Percentiles rank a stretch among this genome's conserved stretches.
These are phyloP conservation scores for Prochilodus magdalenae DNA, from an alignment of 2,113 vertebrate species.

Conservation along the genomic window DNA sequence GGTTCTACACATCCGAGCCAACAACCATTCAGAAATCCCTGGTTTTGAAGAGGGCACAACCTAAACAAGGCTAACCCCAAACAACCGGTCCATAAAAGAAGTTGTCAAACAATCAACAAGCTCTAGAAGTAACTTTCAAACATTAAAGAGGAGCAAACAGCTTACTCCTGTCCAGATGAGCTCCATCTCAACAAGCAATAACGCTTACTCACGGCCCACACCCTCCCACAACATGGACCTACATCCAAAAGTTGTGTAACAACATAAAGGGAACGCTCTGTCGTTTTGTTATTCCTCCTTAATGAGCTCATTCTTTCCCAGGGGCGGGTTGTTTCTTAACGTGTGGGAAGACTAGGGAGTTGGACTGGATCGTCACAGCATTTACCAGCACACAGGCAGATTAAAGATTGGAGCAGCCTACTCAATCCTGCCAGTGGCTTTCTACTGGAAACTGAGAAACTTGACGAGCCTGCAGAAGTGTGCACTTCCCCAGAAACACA, in stretches of 20 bases:
- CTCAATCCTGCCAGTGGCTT: not conserved
- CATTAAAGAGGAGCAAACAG: not conserved
- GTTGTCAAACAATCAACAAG: too few species aligned
- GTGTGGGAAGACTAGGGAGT: not conserved
- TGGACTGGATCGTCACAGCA: not conserved
- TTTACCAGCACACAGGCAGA: not conserved
- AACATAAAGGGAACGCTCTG: not conserved
- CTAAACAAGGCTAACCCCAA: too few species aligned
- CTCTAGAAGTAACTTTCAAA: not conserved
- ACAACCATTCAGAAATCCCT: too few species aligned
- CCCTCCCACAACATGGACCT: not conserved
- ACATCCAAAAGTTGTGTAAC: not conserved
- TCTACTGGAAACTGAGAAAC: conserved; percentile 1
- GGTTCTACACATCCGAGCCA: too few species aligned
- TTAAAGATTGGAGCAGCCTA: not conserved
- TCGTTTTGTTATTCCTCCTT: conserved; percentile 7
- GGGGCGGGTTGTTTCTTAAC: not conserved
- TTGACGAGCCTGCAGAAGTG: not conserved
- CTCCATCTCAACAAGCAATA: not conserved
- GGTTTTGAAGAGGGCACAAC: too few species aligned
- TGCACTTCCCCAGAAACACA: not conserved
- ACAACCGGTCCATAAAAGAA: too few species aligned
- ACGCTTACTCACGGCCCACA: not conserved
- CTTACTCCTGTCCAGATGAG: not conserved
- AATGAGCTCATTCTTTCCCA: conserved; percentile 25